A percentile compares a stretch with the other conserved stretches of the same genome.
Conservation (phyloP, 53 echinoderm and acorn worm species). For the Henricia sp. region DNA sequence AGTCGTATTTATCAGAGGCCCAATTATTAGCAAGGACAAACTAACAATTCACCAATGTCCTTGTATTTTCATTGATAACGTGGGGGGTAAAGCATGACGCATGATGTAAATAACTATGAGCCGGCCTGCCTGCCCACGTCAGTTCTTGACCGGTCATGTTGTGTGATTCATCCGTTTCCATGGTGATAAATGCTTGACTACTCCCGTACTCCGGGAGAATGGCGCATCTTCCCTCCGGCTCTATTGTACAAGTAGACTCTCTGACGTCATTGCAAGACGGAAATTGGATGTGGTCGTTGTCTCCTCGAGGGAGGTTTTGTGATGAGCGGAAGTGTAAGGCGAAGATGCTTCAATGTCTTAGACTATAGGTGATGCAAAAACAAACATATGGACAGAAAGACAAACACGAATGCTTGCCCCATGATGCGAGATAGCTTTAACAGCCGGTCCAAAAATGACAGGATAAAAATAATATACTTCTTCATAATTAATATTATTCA, state of each 20-base stretch:
- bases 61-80: neutral
- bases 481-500: too few relatives aligned
- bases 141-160: constrained; percentile 48
- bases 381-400: neutral
- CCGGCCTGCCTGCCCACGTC: constrained; percentile 56
- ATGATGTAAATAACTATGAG: neutral
- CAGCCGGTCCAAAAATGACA: neutral
- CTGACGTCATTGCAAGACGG: constrained; percentile 53
- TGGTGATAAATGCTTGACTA: constrained; percentile 31
- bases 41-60: neutral
- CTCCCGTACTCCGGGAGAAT: neutral
- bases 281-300: neutral
- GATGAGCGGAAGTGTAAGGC: constrained; percentile 8
- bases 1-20: neutral
- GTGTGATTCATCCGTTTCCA: constrained; percentile 15
- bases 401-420: neutral
- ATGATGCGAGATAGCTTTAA: too few relatives aligned
- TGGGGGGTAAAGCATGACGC: constrained; percentile 1
- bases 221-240: neutral
- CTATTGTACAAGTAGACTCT: neutral
- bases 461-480: too few relatives aligned
- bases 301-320: constrained; percentile 4
- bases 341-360: neutral
- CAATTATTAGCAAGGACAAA: neutral
- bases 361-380: neutral